phyloP scores from a whole-genome alignment of 2,888 invertebrate species.

The Drosophila tanythrix region DNA sequence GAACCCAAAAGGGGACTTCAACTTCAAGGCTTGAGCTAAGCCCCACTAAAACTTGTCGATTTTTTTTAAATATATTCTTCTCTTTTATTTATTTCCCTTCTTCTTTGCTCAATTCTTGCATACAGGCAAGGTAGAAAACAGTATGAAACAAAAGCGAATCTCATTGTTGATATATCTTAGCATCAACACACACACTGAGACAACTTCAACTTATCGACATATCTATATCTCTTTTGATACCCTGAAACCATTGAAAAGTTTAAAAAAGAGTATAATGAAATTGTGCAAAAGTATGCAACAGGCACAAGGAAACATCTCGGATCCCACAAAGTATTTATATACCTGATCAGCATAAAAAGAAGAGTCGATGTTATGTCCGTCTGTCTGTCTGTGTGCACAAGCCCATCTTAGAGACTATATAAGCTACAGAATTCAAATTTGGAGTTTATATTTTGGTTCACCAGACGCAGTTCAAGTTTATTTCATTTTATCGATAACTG shows the following conservation, averaged over 20 bases:
- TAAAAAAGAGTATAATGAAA: not conserved
- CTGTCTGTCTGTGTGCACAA: too few relatives aligned
- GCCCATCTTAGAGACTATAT: too few relatives aligned
- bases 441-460: not conserved
- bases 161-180: conserved; percentile 50
- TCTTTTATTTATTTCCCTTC: not conserved
- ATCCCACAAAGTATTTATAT: not conserved
- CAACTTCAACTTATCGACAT: conserved; percentile 43
- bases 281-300: not conserved
- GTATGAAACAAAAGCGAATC: conserved; percentile 54
- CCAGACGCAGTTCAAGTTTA: not conserved
- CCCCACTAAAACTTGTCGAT: conserved; percentile 9
- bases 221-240: conserved; percentile 32
- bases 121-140: conserved; percentile 7
- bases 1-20: conserved; percentile 24
- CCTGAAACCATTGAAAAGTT: not conserved
- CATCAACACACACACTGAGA: conserved; percentile 1
- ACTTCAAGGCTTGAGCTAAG: conserved; percentile 18
- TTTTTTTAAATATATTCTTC: conserved; percentile 17
- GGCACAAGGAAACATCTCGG: not conserved
- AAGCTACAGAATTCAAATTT: not conserved
- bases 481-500: not conserved
- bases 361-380: not conserved
- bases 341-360: not conserved
- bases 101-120: conserved; percentile 16